These are phyloP conservation scores for Luscinia luscinia DNA, from an alignment of 2,797 vertebrate genomes.

Conservation along the genomic window DNA sequence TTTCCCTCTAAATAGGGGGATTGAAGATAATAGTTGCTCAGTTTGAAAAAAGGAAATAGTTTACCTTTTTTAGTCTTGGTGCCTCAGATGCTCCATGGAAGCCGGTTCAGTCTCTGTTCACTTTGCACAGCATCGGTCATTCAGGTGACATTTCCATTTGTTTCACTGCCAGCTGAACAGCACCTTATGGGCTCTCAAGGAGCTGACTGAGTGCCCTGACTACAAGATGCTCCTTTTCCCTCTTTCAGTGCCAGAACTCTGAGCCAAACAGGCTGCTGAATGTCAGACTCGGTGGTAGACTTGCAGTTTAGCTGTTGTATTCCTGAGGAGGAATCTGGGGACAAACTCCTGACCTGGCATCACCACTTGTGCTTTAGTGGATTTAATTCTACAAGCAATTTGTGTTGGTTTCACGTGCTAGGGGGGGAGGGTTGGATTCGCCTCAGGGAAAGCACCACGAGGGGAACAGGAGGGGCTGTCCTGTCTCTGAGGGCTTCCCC, in stretches of 20 bases:
- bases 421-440: too few species aligned
- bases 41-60: background rate
- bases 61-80: background rate
- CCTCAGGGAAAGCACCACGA: too few species aligned
- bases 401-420: too few species aligned
- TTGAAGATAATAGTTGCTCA: background rate
- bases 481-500: too few species aligned
- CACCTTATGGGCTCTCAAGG: background rate
- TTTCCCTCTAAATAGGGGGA: background rate
- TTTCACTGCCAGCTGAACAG: background rate
- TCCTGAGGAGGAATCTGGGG: background rate
- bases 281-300: fast-evolving
- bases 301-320: background rate
- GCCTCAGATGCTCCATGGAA: background rate
- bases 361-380: background rate
- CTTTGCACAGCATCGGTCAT: background rate
- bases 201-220: background rate
- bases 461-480: too few species aligned
- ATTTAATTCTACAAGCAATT: background rate
- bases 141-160: background rate
- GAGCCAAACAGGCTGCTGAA: background rate
- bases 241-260: background rate
- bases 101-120: background rate
- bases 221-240: background rate
- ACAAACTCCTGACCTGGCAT: background rate